These are phyloP conservation scores for Ferdinandea cuprea DNA, from an alignment of 2,888 invertebrate species.

Conservation along the genomic window DNA sequence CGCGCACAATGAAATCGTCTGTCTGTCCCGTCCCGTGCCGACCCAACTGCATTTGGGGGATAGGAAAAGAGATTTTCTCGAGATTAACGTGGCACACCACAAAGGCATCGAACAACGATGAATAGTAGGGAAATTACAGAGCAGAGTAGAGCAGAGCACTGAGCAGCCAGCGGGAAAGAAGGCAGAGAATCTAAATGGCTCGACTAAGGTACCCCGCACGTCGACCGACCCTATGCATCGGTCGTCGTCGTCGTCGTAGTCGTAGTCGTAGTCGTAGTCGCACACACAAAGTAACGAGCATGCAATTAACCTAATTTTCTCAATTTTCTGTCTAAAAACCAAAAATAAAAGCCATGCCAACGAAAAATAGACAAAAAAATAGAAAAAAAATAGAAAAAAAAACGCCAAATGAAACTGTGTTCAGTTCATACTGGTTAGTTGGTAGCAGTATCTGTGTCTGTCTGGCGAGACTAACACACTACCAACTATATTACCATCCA, in stretches of 20 bases:
- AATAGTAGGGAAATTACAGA: constrained; percentile 45
- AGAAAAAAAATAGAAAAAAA: no score
- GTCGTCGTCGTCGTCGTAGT: no score
- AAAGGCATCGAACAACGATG: constrained; percentile 54
- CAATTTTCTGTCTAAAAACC: constrained; percentile 72
- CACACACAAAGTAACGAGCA: constrained; percentile 70
- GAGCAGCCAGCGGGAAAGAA: constrained; percentile 9
- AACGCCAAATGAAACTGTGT: constrained; percentile 66
- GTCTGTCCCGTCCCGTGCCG: constrained; percentile 4
- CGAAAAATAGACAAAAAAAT: constrained; percentile 47
- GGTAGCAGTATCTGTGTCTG: constrained; percentile 39
- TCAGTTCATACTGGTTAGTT: constrained; percentile 46
- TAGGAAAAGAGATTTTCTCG: constrained; percentile 57
- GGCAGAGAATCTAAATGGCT: constrained; percentile 49
- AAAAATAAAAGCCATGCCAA: constrained; percentile 68
- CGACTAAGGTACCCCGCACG: constrained; percentile 26
- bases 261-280: no score
- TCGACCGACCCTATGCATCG: no score
- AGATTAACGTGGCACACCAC: constrained; percentile 66
- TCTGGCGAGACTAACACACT: constrained; percentile 51
- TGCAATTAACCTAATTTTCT: constrained; percentile 75
- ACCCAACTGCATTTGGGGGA: constrained; percentile 49
- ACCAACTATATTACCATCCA: no score
- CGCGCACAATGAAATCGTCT: constrained; percentile 22
- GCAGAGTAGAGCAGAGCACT: no score